Percentiles rank a stretch among this genome's conserved stretches.
Conservation (phyloP, 1,140 invertebrate species). For the Bombus superbus region DNA sequence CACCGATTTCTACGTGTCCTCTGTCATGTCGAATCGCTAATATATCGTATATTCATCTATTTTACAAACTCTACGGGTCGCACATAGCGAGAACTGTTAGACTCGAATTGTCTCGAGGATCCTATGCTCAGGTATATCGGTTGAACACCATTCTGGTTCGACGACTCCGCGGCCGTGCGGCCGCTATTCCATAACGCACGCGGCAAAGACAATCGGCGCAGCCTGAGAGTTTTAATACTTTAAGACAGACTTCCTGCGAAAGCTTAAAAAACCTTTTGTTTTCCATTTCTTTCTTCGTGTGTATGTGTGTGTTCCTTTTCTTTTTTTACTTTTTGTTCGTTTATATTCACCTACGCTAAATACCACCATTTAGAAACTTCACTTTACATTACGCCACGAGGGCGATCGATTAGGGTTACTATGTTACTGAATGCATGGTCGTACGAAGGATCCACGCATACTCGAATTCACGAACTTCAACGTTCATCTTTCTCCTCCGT, state of each 20-base stretch:
- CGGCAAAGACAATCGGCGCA: conserved; percentile 54
- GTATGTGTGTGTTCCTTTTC: neutral
- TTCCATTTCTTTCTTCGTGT: neutral
- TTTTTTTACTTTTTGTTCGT: neutral
- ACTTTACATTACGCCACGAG: conserved; percentile 19
- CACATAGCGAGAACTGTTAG: neutral
- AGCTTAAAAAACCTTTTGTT: conserved; percentile 60
- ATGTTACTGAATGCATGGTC: conserved; percentile 50
- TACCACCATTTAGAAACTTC: conserved; percentile 63
- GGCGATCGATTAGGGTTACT: conserved; percentile 49
- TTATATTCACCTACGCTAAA: conserved; percentile 47
- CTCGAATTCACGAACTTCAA: neutral
- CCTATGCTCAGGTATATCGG: neutral
- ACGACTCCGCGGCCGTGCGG: conserved; percentile 40
- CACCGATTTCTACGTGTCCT: neutral
- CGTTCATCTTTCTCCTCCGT: neutral
- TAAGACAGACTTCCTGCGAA: conserved; percentile 54
- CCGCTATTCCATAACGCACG: conserved; percentile 11
- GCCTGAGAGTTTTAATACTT: conserved; percentile 59
- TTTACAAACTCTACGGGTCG: neutral
- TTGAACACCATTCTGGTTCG: conserved; percentile 25
- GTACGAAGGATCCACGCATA: conserved; percentile 31
- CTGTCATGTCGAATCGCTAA: neutral
- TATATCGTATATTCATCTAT: neutral
- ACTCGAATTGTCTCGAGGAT: neutral